Base-by-base conservation (phyloP, 2,113 vertebrate species). In the Cyprinodon brontotheroides region DNA sequence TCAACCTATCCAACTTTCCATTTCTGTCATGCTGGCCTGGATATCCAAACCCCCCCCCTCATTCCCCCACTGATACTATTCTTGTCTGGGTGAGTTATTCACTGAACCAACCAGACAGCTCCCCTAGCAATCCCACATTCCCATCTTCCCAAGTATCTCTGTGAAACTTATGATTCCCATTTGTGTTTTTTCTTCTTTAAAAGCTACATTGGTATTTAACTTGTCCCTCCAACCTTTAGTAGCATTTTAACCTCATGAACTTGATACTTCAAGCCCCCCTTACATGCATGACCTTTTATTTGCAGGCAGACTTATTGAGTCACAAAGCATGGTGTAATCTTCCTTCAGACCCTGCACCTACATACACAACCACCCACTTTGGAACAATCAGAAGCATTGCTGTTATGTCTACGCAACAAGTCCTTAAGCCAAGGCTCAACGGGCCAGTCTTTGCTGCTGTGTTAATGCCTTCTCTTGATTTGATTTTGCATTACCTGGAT, bases 1-100 rank as follows among this genome's bases (percentile, higher is more conserved):
- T 59, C 15, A 60, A 12, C 57, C 72, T 86, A 89, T 87, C 78
- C 85, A 88, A 90, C 91, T 94, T 88, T 92, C 87, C 91, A 88
- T 94, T 93, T 93, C 65, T 70, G 86, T 87, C 89, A 61, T 59
- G 41, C 70, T 0, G 3, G 68, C 71, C 64, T 68, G 73, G 90
- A 89, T 89, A 91, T 78, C 80, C 64, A 66, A 91, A 41, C 1
- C 78, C 50, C 12, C 12, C 4, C 65, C 53, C 17, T n/a, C 22
- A 13, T n/a, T 65, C 41, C 0, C 64, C 64, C 11, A 64, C 61
- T 14, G 5, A 45, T 59, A 91, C 93, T 95, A 92, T 95, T 94
- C 90, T 86, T 87, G 82, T 84, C 89, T 20, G 20, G 37, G 64
- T 1, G 87, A 79, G 80, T 82, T 89, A 87, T 93, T 93, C 90